A percentile compares a stretch with the other conserved stretches of the same genome.
These are phyloP conservation scores for Archocentrus centrarchus DNA, from an alignment of 2,113 vertebrate genomes.

Conservation along the genomic window DNA sequence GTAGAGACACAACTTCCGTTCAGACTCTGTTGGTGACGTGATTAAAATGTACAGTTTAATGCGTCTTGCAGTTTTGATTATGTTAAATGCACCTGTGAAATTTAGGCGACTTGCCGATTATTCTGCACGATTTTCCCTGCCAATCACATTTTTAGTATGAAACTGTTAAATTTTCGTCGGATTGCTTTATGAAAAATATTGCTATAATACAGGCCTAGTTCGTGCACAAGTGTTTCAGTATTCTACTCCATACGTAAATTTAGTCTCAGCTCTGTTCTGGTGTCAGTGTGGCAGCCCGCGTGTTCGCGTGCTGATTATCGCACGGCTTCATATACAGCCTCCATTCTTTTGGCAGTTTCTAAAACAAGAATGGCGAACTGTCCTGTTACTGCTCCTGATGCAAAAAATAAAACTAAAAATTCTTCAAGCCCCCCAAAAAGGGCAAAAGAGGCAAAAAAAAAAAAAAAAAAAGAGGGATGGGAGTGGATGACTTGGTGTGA, in stretches of 20 bases:
- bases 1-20: background rate
- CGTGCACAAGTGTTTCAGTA: background rate
- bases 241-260: background rate
- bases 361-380: constrained; percentile 4
- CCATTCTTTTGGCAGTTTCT: constrained; percentile 7
- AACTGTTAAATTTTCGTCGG: background rate
- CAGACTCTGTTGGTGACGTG: background rate
- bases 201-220: background rate
- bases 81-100: background rate
- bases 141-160: background rate
- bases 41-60: constrained; percentile 1
- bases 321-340: background rate
- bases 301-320: background rate
- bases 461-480: background rate
- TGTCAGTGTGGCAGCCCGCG: background rate
- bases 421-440: background rate
- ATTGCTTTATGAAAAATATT: background rate
- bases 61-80: background rate
- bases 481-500: background rate
- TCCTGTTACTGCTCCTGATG: background rate
- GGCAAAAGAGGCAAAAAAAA: background rate
- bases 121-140: background rate
- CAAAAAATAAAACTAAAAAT: background rate
- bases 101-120: background rate
- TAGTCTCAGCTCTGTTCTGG: background rate